Base-by-base conservation (phyloP, 1,140 invertebrate species). In the Habropoda laboriosa region DNA sequence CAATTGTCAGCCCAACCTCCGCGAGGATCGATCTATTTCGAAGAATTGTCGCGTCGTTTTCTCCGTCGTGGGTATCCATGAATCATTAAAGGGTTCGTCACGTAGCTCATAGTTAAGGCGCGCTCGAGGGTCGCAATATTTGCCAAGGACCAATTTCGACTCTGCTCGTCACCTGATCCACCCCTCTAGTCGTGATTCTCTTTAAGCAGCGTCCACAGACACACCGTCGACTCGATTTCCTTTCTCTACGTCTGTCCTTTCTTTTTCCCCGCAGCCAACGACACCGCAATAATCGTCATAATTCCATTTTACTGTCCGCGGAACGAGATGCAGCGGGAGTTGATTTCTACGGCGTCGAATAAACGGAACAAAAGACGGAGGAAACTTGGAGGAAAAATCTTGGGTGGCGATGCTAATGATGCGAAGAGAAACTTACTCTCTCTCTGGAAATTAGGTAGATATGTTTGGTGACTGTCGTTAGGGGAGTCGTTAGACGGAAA, bases 231-330 rank as follows among this genome's bases (percentile, higher is more conserved):
- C 58, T 64, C 53, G 8, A 45, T 61, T 77, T 32, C 72, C 30
- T 77, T 32, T 58, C 30, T 74, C 35, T 24, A 16, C n/a, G 7
- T 51, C 24, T 13, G 13, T n/a, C n/a, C 35, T 49, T 10, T 24
- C 12, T 35, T 32, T 75, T 53, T 81, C 53, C 60, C 21, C 57
- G 40, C 47, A 55, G 49, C 45, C 40, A 82, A 64, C 13, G 63
- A 24, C 13, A 24, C 24, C 51, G 55, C 70, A 83, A 77, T 82
- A 81, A 77, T 77, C 74, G 49, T 77, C 64, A 12, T 75, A 77
- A 81, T 55, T 77, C 47, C 45, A 27, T 77, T 76, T 51, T 70
- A 57, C 53, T 77, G 49, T 47, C 21, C 80, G 21, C 47, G 53
- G 55, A 82, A 49, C 38, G n/a, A 18, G 67, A 24, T 35, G 12